Evolutionary conservation across 2,888 invertebrate species (phyloP), one percentile per base, ranked within the genome.

Genomic region (Heliconius erato): DNA sequence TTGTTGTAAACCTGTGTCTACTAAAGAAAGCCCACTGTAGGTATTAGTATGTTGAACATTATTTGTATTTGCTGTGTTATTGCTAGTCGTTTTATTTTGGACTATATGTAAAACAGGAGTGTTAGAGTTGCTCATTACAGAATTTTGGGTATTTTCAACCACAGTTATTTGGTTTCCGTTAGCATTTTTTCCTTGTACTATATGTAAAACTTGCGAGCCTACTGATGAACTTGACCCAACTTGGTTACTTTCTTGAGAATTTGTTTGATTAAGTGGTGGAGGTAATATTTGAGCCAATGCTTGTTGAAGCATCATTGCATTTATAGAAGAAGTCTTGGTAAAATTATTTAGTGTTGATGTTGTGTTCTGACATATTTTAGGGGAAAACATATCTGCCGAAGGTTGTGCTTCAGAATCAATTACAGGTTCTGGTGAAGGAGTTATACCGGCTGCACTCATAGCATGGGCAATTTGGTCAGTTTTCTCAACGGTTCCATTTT

Each of bases 311-410:
- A 96, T 89, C 89, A 95, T 91, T 1, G 96, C 91, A 85, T 92
- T 95, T 54, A 96, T 94, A 14, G 94, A 88, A 28, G 94, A 88
- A 32, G 94, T 72, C 87, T 95, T 96, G n/a, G 93, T 85, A 85
- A 90, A 94, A 81, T 89, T 91, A 82, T 89, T 94, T 49, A 90
- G 83, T 6, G 90, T 84, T 9, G 90, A 82, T 65, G 89, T 85
- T 26, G 87, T 82, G 9, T 89, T 89, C 83, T 96, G 94, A 59
- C 94, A 91, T 54, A 95, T 90, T 88, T 96, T 96, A 86, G 96
- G 96, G 1, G 96, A 95, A 54, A 97, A 88, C 77, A 96, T 95
- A 88, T 96, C 96, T 3, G 96, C 96, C 72, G 96, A 89, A 28
- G 96, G 93, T 49, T 94, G 92, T 14, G 96, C 86, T 87, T 88